phyloP scores from a whole-genome alignment of 2,888 invertebrate genomes.

The Mesorhabditis sp. region DNA sequence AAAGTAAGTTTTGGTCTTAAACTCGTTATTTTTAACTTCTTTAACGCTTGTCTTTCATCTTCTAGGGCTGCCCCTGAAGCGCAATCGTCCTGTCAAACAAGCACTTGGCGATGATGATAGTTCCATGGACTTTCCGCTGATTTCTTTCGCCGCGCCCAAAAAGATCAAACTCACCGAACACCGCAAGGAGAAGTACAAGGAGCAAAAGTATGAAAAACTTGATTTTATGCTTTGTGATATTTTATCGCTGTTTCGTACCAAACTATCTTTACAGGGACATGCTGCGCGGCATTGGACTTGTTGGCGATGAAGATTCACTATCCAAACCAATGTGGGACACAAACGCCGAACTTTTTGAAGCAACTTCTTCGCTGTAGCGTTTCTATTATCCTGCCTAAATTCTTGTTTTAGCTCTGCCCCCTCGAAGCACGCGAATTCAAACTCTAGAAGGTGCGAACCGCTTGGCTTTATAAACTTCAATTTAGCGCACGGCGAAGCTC shows the following conservation, averaged over 20 bases:
- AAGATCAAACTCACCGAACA: background rate
- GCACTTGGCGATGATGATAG: background rate
- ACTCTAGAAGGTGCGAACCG: too few relatives aligned
- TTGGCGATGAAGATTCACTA: conserved; percentile 1
- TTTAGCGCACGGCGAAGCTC: too few relatives aligned
- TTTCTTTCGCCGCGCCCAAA: background rate
- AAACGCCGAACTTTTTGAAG: background rate
- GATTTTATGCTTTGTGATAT: background rate
- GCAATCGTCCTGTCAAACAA: background rate
- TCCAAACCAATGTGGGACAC: background rate
- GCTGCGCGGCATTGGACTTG: background rate
- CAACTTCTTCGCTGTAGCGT: background rate
- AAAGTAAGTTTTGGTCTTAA: too few relatives aligned
- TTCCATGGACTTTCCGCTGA: background rate
- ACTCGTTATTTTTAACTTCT: too few relatives aligned
- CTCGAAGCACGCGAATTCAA: too few relatives aligned
- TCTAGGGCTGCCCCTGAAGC: too few relatives aligned
- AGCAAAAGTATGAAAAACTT: background rate
- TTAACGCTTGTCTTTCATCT: too few relatives aligned
- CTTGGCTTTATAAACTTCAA: too few relatives aligned
- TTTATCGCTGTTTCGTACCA: background rate
- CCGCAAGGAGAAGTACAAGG: background rate
- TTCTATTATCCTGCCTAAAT: background rate
- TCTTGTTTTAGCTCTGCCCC: too few relatives aligned
- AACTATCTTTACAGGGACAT: background rate